Conservation (phyloP, 92 coral and sea anemone genomes). For the Micromussa lordhowensis region DNA sequence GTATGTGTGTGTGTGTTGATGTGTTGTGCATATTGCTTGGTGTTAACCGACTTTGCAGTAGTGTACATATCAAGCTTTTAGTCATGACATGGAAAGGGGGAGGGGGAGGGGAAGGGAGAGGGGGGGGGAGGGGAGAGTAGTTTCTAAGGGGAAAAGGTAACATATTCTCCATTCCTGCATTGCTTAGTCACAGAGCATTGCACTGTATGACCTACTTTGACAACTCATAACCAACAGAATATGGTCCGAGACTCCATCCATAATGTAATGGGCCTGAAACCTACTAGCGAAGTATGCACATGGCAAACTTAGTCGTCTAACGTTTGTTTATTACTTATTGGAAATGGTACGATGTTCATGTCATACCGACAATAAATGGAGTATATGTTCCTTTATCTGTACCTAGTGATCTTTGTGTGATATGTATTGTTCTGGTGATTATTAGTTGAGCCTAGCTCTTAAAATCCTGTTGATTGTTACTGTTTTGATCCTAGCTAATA, state of each 20-base stretch:
- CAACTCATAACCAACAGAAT: no score
- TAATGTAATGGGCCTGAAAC: not conserved
- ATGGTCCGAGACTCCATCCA: not conserved
- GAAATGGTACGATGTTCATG: not conserved
- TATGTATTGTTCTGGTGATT: not conserved
- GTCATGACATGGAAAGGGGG: not conserved
- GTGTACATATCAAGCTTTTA: not conserved
- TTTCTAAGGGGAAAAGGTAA: not conserved
- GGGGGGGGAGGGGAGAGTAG: not conserved
- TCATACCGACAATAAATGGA: constrained; percentile 1
- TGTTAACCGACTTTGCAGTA: not conserved
- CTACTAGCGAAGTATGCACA: not conserved
- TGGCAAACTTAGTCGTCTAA: not conserved
- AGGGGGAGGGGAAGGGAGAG: not conserved
- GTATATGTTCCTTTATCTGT: not conserved
- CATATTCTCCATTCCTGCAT: not conserved
- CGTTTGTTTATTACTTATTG: no score
- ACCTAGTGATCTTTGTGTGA: not conserved
- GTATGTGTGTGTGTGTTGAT: not conserved
- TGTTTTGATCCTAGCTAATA: constrained; percentile 49
- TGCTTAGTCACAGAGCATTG: not conserved
- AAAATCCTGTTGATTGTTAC: constrained; percentile 26
- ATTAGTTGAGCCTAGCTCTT: not conserved
- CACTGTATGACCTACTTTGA: not conserved
- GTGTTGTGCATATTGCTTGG: not conserved